phyloP scores from a whole-genome alignment of 2,888 invertebrate genomes.

The Bunonema sp. region DNA sequence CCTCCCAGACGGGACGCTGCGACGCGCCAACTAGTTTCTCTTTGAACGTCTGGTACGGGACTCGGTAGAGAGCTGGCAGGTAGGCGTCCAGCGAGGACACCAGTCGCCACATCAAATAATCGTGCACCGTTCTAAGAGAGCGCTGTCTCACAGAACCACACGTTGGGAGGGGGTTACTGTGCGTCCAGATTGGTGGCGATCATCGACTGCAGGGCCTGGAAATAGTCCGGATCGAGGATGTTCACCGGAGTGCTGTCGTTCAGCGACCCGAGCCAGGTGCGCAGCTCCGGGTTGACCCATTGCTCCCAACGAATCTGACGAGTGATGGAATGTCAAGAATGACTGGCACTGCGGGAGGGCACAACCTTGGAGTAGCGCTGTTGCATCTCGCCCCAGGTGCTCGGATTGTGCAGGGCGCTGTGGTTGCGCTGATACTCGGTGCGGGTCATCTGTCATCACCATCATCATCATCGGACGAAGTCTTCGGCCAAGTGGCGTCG shows the following conservation, averaged over 20 bases:
- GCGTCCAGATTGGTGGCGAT: too few species aligned
- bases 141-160: too few species aligned
- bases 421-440: constrained; percentile 18
- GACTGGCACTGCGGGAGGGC: neutral
- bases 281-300: constrained; percentile 18
- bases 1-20: neutral
- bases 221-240: constrained; percentile 21
- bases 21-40: neutral
- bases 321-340: neutral
- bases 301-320: constrained; percentile 23
- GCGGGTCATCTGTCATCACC: constrained; percentile 13
- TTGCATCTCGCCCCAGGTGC: constrained; percentile 19
- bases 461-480: neutral
- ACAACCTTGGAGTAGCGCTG: constrained; percentile 12
- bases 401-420: constrained; percentile 18
- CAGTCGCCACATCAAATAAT: constrained; percentile 32
- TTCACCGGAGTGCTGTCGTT: constrained; percentile 19
- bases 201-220: constrained; percentile 18
- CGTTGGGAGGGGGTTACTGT: too few species aligned
- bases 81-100: constrained; percentile 19
- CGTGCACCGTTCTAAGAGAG: constrained; percentile 20
- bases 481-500: neutral
- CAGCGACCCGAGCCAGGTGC: constrained; percentile 11
- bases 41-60: constrained; percentile 5
- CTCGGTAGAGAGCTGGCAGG: constrained; percentile 13